These are phyloP conservation scores for Dromius quadrimaculatus DNA, from an alignment of 2,888 invertebrate genomes.

Conservation along the genomic window DNA sequence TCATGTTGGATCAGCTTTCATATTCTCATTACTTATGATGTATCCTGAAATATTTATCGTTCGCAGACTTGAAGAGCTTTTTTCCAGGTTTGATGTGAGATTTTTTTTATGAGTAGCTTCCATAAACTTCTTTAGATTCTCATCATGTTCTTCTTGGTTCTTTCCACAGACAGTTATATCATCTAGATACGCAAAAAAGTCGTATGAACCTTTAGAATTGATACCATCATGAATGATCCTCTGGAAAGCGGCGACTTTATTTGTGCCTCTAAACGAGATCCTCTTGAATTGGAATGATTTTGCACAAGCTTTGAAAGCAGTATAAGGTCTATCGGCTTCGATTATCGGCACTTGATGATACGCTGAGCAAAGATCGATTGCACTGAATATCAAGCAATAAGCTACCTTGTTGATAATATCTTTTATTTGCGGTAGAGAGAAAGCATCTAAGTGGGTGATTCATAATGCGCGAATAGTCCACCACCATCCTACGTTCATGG, in stretches of 20 bases:
- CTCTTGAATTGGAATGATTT: constrained; percentile 50
- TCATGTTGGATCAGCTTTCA: constrained; percentile 5
- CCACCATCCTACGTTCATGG: too few species aligned
- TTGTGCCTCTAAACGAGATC: constrained; percentile 54
- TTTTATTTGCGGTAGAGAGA: constrained; percentile 53
- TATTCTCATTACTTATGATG: neutral
- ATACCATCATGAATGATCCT: constrained; percentile 38
- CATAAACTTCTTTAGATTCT: constrained; percentile 29
- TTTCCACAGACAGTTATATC: constrained; percentile 52
- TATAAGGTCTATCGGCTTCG: constrained; percentile 45
- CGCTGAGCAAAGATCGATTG: constrained; percentile 50
- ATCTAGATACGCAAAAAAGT: constrained; percentile 40
- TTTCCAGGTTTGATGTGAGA: neutral
- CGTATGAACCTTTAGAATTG: constrained; percentile 37
- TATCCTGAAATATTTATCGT: neutral
- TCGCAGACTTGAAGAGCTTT: neutral
- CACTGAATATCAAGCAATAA: constrained; percentile 46
- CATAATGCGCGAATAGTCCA: too few species aligned
- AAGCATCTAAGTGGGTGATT: constrained; percentile 56
- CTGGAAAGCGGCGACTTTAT: constrained; percentile 53
- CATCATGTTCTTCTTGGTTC: constrained; percentile 50
- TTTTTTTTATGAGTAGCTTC: neutral
- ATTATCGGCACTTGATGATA: constrained; percentile 53
- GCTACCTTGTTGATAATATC: constrained; percentile 48
- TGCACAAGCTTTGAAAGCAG: constrained; percentile 53